A percentile compares a stretch with the other conserved stretches of the same genome.
Conservation (phyloP, 2,797 vertebrate species). For the Ceryle rudis region DNA sequence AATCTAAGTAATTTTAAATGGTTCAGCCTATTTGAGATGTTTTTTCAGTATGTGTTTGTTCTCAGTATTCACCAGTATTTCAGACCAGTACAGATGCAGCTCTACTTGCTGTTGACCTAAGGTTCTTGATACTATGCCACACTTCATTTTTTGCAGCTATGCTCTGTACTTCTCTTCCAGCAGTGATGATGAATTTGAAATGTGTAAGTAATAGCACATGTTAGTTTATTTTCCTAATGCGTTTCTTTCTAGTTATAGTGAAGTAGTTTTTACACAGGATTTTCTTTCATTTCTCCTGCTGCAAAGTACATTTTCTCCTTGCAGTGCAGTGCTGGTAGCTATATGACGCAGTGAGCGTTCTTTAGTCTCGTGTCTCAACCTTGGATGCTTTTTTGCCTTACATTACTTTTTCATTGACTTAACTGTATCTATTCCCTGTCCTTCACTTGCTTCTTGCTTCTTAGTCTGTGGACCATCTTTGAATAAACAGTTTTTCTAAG, state of each 20-base stretch:
- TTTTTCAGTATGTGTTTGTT: rapidly evolving
- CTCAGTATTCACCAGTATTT: not conserved
- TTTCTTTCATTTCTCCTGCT: not conserved
- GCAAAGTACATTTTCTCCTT: not conserved
- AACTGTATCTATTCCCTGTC: not conserved
- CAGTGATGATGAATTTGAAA: slow-evolving; percentile 83
- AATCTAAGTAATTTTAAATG: not conserved
- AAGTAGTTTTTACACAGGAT: rapidly evolving
- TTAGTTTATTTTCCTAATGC: not conserved
- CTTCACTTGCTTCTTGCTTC: not conserved
- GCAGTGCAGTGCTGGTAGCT: not conserved
- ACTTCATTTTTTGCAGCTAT: slow-evolving; percentile 37
- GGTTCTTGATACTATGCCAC: not conserved
- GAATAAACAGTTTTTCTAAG: not conserved
- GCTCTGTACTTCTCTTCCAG: slow-evolving; percentile 69
- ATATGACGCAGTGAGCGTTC: not conserved
- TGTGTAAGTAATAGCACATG: slow-evolving; percentile 74
- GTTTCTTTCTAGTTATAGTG: rapidly evolving
- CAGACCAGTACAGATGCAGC: not conserved
- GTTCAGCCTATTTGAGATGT: rapidly evolving
- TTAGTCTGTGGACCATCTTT: not conserved
- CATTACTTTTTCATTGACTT: not conserved
- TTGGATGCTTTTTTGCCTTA: not conserved
- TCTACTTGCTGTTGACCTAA: not conserved
- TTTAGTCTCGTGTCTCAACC: not conserved